These are phyloP conservation scores for Folsomia candida DNA, from an alignment of 2,888 invertebrate species.

Conservation along the genomic window DNA sequence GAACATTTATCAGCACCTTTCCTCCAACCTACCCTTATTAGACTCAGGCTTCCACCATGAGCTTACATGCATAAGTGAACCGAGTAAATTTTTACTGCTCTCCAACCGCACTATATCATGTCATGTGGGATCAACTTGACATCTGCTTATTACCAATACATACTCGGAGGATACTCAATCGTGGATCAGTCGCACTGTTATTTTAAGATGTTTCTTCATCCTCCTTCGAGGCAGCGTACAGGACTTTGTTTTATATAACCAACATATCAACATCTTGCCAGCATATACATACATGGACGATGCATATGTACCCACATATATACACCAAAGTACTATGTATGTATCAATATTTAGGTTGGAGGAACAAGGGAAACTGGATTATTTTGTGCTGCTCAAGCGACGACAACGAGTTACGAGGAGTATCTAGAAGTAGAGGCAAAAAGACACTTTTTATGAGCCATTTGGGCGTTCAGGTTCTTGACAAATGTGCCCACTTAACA, in stretches of 20 bases:
- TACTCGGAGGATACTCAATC: neutral
- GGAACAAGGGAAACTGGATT: neutral
- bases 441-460: slow-evolving; percentile 20
- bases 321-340: too few relatives aligned
- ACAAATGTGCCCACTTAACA: slow-evolving; percentile 51
- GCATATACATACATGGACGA: neutral
- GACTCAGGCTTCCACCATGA: neutral
- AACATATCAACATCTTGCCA: neutral
- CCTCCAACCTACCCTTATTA: neutral
- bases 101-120: slow-evolving; percentile 6
- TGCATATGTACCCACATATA: too few relatives aligned
- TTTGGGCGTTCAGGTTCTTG: slow-evolving; percentile 43
- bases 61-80: neutral
- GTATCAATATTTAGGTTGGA: too few relatives aligned
- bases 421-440: neutral
- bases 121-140: slow-evolving; percentile 16
- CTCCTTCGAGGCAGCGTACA: too few relatives aligned
- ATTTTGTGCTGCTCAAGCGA: neutral
- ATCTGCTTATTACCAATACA: slow-evolving; percentile 1
- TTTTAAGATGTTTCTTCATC: neutral
- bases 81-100: neutral
- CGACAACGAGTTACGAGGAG: neutral
- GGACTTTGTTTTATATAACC: too few relatives aligned
- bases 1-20: slow-evolving; percentile 17
- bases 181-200: neutral